Conservation (phyloP, 2,113 vertebrate species). For the rabbit (Oryctolagus cuniculus) region mOryCun1.1 NC_091443.1:53999501-54000000, state of each 20-base stretch:
- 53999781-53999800: not conserved
- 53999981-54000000: too few species aligned
- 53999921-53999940: not conserved
- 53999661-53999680: not conserved
- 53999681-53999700: not conserved
- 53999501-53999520: not conserved
- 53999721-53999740: rapidly evolving
- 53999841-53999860: not conserved
- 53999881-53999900: not conserved
- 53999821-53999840: not conserved
- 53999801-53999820: not conserved
- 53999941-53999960: not conserved
- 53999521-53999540: not conserved
- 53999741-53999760: too few species aligned
- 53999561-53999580: not conserved
- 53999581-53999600: not conserved
- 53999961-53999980: too few species aligned
- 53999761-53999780: not conserved
- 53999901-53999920: not conserved
- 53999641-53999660: not conserved
- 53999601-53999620: not conserved
- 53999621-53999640: not conserved
- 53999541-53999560: constrained; percentile 17
- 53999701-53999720: not conserved
- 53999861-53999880: not conserved